Percentiles rank a stretch among this genome's conserved stretches.
These are phyloP conservation scores for Meiosimyza decipiens DNA, from an alignment of 2,888 invertebrate species.

Conservation along the genomic window DNA sequence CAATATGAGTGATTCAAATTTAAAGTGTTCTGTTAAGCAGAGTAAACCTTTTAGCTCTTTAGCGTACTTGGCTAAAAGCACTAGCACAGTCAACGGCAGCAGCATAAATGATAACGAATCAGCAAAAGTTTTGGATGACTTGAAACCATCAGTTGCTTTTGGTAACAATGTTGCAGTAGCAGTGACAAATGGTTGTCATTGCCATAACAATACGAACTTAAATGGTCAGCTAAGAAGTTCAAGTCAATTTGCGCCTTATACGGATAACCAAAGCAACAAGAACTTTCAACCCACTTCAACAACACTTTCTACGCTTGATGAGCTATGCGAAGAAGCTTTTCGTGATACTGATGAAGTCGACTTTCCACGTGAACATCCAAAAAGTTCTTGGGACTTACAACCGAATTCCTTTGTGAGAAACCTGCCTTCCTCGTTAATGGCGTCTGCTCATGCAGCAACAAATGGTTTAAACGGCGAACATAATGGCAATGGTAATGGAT, in stretches of 20 bases:
- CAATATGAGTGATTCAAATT: constrained; percentile 42
- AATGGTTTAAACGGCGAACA: constrained; percentile 1
- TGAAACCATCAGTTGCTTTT: constrained; percentile 13
- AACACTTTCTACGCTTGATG: not conserved
- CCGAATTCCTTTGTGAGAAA: constrained; percentile 34
- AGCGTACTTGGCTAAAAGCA: constrained; percentile 51
- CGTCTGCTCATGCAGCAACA: constrained; percentile 25
- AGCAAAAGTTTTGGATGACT: constrained; percentile 28
- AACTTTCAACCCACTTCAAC: not conserved
- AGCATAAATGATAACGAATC: constrained; percentile 43
- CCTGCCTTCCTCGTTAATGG: constrained; percentile 39
- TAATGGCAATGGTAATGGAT: constrained; percentile 35
- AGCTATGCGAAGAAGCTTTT: constrained; percentile 4
- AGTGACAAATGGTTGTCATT: constrained; percentile 20
- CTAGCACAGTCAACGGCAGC: constrained; percentile 47
- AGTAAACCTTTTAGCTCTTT: constrained; percentile 51
- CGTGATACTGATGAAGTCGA: constrained; percentile 41
- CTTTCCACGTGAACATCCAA: constrained; percentile 33
- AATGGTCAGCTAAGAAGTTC: constrained; percentile 16
- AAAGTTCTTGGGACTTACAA: constrained; percentile 46
- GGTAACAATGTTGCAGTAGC: constrained; percentile 8
- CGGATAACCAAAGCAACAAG: constrained; percentile 1
- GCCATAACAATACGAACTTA: constrained; percentile 14
- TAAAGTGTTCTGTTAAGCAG: constrained; percentile 35
- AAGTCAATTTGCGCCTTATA: constrained; percentile 35